These are phyloP conservation scores for Micronisus gabar DNA, from an alignment of 2,113 vertebrate genomes.

Conservation along the genomic window DNA sequence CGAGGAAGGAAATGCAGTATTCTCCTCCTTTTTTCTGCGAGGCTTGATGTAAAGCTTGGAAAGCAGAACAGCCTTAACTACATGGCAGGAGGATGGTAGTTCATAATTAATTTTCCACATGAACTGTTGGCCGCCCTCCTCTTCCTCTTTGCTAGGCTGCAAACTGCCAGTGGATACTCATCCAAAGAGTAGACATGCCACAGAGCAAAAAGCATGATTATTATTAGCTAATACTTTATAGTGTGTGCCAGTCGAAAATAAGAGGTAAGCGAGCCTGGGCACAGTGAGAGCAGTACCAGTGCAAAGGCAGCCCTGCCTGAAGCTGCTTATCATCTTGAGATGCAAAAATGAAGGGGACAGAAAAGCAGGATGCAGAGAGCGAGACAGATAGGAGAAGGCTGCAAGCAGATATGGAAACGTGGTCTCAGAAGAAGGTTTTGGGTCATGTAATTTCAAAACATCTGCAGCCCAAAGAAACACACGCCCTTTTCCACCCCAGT, in stretches of 20 bases:
- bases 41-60: neutral
- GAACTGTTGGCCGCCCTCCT: neutral
- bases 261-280: neutral
- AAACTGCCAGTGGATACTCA: neutral
- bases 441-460: neutral
- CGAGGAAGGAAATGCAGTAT: neutral
- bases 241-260: neutral
- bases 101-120: constrained; percentile 45
- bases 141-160: constrained; percentile 21
- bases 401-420: accelerated
- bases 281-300: neutral
- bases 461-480: neutral
- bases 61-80: neutral
- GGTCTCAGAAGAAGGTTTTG: neutral
- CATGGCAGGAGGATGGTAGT: neutral
- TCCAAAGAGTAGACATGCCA: neutral
- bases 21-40: neutral
- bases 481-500: neutral
- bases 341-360: neutral
- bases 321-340: neutral
- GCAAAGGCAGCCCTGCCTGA: neutral
- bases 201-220: neutral
- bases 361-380: neutral
- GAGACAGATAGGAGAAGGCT: neutral
- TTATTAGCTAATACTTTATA: neutral